Base-by-base conservation (phyloP, 2,113 vertebrate genomes). In the Melanerpes aurifrons region DNA sequence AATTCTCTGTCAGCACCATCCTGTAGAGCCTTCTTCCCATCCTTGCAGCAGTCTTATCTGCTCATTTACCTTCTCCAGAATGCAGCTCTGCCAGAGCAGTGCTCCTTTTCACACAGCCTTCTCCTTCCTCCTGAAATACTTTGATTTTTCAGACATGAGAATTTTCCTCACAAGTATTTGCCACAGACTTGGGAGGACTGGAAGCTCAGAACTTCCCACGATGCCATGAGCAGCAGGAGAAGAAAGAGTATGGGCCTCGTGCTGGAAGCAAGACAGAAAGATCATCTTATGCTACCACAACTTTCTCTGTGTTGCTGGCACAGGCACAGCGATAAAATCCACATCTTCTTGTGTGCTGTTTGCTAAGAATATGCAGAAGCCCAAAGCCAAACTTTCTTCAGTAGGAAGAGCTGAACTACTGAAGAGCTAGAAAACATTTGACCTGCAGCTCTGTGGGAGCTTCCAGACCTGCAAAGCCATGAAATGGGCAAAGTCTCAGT, bases 141-240 rank as follows among this genome's bases (percentile, higher is more conserved):
- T 40, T 61, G 29, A 4, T 4, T 7, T 1, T 59, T 25, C 35
- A 68, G 17, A 31, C 10, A 29, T 15, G 10, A 73, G 57, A 31
- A 7, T 17, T 77, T 40, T 13, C 21, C 4, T 18, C 7, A 17
- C 2, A 37, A 22, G 43, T 28, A 7, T 0, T 0, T 54, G 54
- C 45, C 82, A 53, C 19, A 29, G 45, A n/a, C 28, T 32, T 28
- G 74, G 66, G 57, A 37, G 32, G 31, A 21, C 17, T 40, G 26
- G 47, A 83, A 68, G 26, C 29, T 64, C 88, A 28, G 56, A 57
- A 57, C 10, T 78, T 56, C 35, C 37, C 58, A 63, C 40, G 19
- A 18, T 1, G 1, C 4, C 71, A 29, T 48, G 61, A 72, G 54
- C n/a, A 71, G 45, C 18, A 50, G 17, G 1, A 63, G 32, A 47